Base-by-base conservation (phyloP, 1,140 invertebrate species). In the Temnothorax longispinosus region DNA sequence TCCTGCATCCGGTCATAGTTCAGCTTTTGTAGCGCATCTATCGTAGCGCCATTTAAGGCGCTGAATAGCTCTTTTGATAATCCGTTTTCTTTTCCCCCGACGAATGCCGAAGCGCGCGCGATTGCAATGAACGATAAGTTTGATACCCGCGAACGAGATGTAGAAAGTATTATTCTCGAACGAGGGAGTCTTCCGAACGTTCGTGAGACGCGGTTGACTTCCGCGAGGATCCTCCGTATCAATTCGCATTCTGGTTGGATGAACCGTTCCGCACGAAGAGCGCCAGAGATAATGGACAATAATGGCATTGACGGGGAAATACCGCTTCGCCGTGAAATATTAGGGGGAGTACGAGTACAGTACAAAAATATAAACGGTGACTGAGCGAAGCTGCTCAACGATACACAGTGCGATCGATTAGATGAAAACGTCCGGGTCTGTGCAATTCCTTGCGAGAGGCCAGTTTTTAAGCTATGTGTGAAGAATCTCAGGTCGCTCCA, bases 1-100 rank as follows among this genome's bases (percentile, higher is more conserved):
- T 99, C 85, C 96, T 98, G 50, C 97, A 98, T 94, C 98, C 99
- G 65, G 97, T 98, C 56, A 98, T 98, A 92, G 97, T 97, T 84
- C 98, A 98, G 93, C 96, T 98, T 92, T 97, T 99, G 94, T 98
- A 95, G 94, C 94, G 94, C 91, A 93, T 94, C 92, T 94, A 94
- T 91, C 92, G 93, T 72, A 95, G 93, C 93, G 93, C 93, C 90
- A 93, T 94, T 91, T 95, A 94, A 94, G 91, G 93, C 91, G 94
- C 93, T 94, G 64, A 93, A 54, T 44, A 47, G 69, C 10, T 41
- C 76, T 91, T 91, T 91, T 91, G 89, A 91, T 91, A 91, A 87
- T 54, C 71, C 76, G 58, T 56, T 81, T 88, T 90, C 90, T 67
- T 60, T 76, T 21, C 32, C 62, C 62, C 21, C 56, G 27, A 72